These are phyloP conservation scores for Vespertilio murinus DNA, from an alignment of 2,797 vertebrate species.

Conservation along the genomic window DNA sequence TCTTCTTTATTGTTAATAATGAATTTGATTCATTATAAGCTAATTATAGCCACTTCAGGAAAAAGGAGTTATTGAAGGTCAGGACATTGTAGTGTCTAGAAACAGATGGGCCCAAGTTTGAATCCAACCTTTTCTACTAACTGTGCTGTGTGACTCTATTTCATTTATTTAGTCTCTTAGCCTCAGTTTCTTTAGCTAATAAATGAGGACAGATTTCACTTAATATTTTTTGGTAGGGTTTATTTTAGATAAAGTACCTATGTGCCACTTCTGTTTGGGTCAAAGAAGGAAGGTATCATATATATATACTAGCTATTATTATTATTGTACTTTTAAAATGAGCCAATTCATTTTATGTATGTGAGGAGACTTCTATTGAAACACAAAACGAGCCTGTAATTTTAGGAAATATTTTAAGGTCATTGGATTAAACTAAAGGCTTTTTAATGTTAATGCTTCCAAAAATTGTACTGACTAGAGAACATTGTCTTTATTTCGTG, in stretches of 20 bases:
- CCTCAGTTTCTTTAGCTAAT: background rate
- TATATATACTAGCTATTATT: background rate
- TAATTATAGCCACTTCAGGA: background rate
- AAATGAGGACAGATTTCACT: background rate
- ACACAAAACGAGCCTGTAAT: background rate
- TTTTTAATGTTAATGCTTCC: constrained; percentile 58
- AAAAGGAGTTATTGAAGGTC: background rate
- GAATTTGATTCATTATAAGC: background rate
- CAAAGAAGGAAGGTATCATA: background rate
- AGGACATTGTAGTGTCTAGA: background rate
- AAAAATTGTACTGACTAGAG: constrained; percentile 12
- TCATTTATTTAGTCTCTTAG: background rate
- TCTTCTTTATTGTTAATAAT: constrained; percentile 16
- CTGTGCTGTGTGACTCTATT: background rate
- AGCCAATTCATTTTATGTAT: background rate
- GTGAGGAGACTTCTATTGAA: background rate
- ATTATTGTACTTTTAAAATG: background rate
- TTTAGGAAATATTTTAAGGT: constrained; percentile 41
- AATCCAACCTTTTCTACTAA: background rate
- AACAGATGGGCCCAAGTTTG: background rate
- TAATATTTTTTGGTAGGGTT: background rate
- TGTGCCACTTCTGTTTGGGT: background rate
- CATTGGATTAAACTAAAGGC: constrained; percentile 38
- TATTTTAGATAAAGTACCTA: background rate
- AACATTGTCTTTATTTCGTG: background rate